phyloP scores from a whole-genome alignment of 2,888 invertebrate genomes.

The Dynastes hyllus region DNA sequence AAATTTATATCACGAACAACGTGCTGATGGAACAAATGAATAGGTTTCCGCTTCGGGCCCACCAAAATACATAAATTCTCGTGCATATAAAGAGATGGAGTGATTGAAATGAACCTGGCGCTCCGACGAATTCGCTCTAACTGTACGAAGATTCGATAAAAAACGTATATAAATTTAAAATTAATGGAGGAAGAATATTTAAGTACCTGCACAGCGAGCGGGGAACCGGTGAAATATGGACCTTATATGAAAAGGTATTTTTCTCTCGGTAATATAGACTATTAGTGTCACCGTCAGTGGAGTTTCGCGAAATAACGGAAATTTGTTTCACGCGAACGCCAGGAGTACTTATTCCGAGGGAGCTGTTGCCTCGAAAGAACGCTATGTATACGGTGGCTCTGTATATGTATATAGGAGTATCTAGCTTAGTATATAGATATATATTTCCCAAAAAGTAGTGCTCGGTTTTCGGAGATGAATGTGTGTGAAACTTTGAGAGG shows the following conservation, averaged over 20 bases:
- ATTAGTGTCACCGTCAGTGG: constrained; percentile 65
- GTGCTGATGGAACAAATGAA: constrained; percentile 43
- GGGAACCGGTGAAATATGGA: constrained; percentile 55
- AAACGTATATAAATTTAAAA: constrained; percentile 43
- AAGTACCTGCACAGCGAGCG: constrained; percentile 35
- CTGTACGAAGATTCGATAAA: constrained; percentile 42
- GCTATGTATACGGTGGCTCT: neutral
- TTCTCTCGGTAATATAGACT: constrained; percentile 61
- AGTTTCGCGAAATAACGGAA: constrained; percentile 61
- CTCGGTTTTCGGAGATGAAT: constrained; percentile 53
- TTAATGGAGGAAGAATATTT: constrained; percentile 47
- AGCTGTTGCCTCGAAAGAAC: constrained; percentile 33
- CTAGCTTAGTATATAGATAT: constrained; percentile 26
- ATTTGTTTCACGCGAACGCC: constrained; percentile 62
- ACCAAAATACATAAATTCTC: constrained; percentile 39
- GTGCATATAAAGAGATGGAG: constrained; percentile 38
- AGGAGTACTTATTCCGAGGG: constrained; percentile 51
- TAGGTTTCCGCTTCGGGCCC: constrained; percentile 39
- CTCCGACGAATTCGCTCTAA: constrained; percentile 10
- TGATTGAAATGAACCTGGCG: constrained; percentile 39
- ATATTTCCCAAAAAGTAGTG: constrained; percentile 21
- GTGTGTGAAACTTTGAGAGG: constrained; percentile 56
- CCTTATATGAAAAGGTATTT: constrained; percentile 61
- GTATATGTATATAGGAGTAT: constrained; percentile 30
- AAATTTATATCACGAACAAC: constrained; percentile 33